Conservation (phyloP, 2,888 invertebrate species). For the Meiosimyza platycephala region DNA sequence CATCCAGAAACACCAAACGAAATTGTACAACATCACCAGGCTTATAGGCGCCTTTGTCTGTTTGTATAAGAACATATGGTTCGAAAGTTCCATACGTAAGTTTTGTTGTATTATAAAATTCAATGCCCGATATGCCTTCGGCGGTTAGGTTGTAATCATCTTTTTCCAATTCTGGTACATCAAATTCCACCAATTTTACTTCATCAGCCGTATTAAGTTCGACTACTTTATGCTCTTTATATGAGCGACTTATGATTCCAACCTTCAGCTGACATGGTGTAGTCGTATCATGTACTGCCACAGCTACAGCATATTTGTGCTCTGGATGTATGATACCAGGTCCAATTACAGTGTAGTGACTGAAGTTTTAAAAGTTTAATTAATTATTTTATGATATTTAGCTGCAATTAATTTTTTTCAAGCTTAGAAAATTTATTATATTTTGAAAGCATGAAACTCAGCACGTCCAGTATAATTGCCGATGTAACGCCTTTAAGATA, state of each 20-base stretch:
- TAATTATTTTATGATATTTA: no score
- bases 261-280: slow-evolving; percentile 55
- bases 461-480: no score
- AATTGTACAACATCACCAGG: slow-evolving; percentile 88
- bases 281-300: slow-evolving; percentile 69
- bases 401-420: no score
- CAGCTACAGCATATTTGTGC: slow-evolving; percentile 84
- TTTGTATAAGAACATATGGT: slow-evolving; percentile 81
- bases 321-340: slow-evolving; percentile 84
- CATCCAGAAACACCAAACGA: slow-evolving; percentile 71
- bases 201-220: slow-evolving; percentile 50
- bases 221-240: slow-evolving; percentile 54
- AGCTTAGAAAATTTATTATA: no score
- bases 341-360: slow-evolving; percentile 80
- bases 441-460: no score
- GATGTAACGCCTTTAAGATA: no score
- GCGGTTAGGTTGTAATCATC: slow-evolving; percentile 82
- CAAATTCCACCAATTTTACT: slow-evolving; percentile 53
- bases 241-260: slow-evolving; percentile 57
- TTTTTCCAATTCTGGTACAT: slow-evolving; percentile 50
- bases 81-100: slow-evolving; percentile 71
- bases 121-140: slow-evolving; percentile 77
- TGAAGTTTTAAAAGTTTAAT: slow-evolving; percentile 22
- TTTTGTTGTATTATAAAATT: slow-evolving; percentile 79
- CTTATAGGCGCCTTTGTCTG: slow-evolving; percentile 91